Conservation (phyloP, 2,797 vertebrate species). For the Micrastur ruficollis region DNA sequence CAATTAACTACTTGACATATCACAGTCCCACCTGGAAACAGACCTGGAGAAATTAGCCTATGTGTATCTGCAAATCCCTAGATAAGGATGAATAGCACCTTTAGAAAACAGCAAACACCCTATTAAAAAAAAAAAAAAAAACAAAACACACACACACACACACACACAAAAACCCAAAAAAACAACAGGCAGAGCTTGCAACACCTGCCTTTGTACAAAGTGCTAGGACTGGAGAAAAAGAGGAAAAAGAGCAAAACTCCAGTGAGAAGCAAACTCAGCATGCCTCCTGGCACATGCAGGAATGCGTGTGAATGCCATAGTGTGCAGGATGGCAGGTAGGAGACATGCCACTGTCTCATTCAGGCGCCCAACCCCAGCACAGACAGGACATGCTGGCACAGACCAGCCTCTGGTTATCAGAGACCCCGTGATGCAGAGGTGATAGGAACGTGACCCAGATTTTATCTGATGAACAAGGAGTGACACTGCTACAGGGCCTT, state of each 20-base stretch:
- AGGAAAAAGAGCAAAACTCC: background rate
- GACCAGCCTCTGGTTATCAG: no score
- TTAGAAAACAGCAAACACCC: background rate
- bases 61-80: background rate
- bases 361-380: background rate
- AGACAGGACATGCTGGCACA: background rate
- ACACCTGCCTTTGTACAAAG: background rate
- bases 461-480: background rate
- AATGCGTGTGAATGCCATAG: background rate
- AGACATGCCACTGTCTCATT: background rate
- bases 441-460: accelerated
- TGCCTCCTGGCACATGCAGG: background rate
- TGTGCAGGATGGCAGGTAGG: no score
- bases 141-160: no score
- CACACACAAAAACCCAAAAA: no score
- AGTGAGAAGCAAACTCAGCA: background rate
- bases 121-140: background rate
- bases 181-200: background rate
- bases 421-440: background rate
- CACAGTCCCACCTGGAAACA: background rate
- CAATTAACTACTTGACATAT: background rate
- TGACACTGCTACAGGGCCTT: background rate
- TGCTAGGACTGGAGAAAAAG: background rate
- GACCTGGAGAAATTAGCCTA: background rate
- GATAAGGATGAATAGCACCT: background rate